phyloP scores from a whole-genome alignment of 2,797 vertebrate genomes.

The Platalea minor region DNA sequence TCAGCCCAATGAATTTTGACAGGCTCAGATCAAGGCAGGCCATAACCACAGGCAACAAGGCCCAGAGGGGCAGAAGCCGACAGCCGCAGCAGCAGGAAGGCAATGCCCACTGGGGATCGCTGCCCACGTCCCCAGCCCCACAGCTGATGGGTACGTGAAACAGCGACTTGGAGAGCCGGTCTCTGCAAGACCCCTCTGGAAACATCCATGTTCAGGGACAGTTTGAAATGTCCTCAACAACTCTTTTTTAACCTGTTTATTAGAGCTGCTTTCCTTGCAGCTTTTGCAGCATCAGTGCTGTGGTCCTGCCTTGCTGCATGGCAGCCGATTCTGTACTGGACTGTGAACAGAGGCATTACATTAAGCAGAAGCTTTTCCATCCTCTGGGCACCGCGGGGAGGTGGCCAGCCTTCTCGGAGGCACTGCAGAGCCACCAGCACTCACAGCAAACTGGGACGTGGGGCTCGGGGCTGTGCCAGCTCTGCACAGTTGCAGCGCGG shows the following conservation, averaged over 20 bases:
- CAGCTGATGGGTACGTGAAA: neutral
- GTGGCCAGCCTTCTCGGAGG: neutral
- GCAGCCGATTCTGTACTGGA: fast-evolving
- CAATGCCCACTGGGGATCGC: fast-evolving
- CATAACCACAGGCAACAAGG: fast-evolving
- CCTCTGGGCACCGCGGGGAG: neutral
- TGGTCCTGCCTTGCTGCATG: fast-evolving
- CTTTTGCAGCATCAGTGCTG: neutral
- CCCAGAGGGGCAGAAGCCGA: fast-evolving
- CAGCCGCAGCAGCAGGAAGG: neutral
- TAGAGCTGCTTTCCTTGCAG: neutral
- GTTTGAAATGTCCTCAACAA: neutral
- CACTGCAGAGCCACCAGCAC: neutral
- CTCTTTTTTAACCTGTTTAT: too few relatives aligned
- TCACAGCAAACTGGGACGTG: fast-evolving
- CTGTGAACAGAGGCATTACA: neutral
- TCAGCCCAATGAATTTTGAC: neutral
- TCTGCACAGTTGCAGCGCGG: fast-evolving
- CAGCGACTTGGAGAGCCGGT: fast-evolving
- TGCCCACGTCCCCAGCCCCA: fast-evolving
- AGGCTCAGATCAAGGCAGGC: neutral
- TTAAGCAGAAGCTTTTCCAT: neutral
- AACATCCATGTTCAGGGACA: neutral
- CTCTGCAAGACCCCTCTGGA: neutral
- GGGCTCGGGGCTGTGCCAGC: neutral